These are phyloP conservation scores for Ornithoptera alexandrae DNA, from an alignment of 2,888 invertebrate genomes.

Conservation along the genomic window DNA sequence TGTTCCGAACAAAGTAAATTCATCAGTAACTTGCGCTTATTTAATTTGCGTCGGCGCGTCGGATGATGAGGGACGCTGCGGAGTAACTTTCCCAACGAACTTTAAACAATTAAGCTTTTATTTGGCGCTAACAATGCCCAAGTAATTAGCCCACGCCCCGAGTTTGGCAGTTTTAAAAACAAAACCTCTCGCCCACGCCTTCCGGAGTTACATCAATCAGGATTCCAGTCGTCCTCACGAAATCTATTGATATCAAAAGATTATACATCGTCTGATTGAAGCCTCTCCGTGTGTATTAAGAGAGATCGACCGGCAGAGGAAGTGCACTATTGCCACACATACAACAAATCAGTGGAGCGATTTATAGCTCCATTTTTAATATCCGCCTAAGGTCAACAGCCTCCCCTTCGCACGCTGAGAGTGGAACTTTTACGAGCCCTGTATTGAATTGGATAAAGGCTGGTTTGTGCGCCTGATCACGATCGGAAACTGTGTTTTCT, in stretches of 20 bases:
- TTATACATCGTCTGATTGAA: slow-evolving; percentile 30
- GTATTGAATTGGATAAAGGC: slow-evolving; percentile 67
- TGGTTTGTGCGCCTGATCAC: slow-evolving; percentile 59
- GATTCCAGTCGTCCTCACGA: slow-evolving; percentile 38
- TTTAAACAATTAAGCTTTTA: slow-evolving; percentile 71
- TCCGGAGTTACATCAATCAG: slow-evolving; percentile 47
- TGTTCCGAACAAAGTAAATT: slow-evolving; percentile 18
- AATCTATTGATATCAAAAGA: slow-evolving; percentile 56
- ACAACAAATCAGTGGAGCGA: slow-evolving; percentile 65
- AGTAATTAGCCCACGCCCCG: slow-evolving; percentile 64
- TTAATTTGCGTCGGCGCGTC: slow-evolving; percentile 44
- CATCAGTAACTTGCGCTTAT: slow-evolving; percentile 35
- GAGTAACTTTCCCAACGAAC: slow-evolving; percentile 55
- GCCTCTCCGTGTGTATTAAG: too few relatives aligned
- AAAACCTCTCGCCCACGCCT: slow-evolving; percentile 49
- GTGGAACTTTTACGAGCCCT: slow-evolving; percentile 43
- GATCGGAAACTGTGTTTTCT: slow-evolving; percentile 68
- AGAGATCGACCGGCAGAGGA: slow-evolving; percentile 37
- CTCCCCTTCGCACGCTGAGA: slow-evolving; percentile 60
- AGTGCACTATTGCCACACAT: slow-evolving; percentile 59
- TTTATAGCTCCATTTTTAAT: slow-evolving; percentile 72
- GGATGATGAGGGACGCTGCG: slow-evolving; percentile 45
- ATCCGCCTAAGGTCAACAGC: slow-evolving; percentile 70
- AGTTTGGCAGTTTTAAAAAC: slow-evolving; percentile 50
- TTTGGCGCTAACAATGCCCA: slow-evolving; percentile 62